Conservation (phyloP, 2,888 invertebrate species). For the Rhodophaea formosa region DNA sequence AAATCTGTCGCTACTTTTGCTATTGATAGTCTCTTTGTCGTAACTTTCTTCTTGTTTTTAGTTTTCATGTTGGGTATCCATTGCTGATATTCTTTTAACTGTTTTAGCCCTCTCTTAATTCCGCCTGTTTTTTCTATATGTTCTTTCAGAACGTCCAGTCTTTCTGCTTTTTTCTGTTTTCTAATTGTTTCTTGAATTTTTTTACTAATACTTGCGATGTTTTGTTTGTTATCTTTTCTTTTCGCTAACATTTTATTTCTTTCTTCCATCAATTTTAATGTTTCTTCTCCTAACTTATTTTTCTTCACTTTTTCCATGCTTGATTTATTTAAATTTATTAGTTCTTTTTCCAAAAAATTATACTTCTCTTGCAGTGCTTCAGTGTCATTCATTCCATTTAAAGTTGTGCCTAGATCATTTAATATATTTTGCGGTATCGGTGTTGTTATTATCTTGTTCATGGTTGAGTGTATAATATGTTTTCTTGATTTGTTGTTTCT, state of each 20-base stretch:
- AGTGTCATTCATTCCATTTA: no score
- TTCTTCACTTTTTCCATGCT: neutral
- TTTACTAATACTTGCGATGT: neutral
- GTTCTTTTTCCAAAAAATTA: neutral
- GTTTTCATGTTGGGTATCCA: neutral
- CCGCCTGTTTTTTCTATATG: no score
- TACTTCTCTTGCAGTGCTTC: neutral
- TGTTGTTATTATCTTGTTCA: neutral
- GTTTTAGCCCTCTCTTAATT: neutral
- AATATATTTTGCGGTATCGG: neutral
- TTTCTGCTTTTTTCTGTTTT: neutral
- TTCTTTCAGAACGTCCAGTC: no score
- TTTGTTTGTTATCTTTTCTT: neutral
- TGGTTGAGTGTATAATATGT: neutral
- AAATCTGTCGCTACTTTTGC: neutral
- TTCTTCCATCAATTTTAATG: constrained; percentile 6
- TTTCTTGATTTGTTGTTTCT: neutral
- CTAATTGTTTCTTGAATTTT: neutral
- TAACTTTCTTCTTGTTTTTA: neutral
- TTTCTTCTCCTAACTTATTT: constrained; percentile 3
- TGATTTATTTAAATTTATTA: neutral
- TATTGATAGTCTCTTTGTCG: neutral
- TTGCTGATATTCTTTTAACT: neutral
- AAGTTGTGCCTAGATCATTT: neutral
- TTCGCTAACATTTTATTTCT: neutral